Conservation (phyloP, 1,140 invertebrate genomes). For the Brachionus angularis region DNA sequence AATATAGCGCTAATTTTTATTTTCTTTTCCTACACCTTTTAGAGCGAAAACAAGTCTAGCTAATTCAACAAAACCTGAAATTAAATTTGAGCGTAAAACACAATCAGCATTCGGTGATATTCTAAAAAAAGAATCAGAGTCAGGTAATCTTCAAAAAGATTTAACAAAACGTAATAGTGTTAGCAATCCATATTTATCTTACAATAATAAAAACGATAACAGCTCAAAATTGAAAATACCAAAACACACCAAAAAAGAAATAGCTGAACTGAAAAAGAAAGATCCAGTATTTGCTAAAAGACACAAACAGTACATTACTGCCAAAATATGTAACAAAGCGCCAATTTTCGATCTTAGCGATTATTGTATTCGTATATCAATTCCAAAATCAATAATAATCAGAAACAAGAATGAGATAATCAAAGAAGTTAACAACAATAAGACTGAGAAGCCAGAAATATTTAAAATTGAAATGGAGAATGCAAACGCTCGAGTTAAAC, state of each 20-base stretch:
- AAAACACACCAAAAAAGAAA: background rate
- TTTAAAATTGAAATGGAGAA: conserved; percentile 23
- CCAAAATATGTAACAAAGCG: conserved; percentile 35
- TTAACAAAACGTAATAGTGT: background rate
- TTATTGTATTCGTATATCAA: background rate
- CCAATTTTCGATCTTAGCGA: conserved; percentile 31
- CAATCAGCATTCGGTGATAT: too few species aligned
- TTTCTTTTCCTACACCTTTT: too few species aligned
- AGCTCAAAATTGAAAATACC: background rate
- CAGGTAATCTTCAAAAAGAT: too few species aligned
- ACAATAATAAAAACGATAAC: background rate
- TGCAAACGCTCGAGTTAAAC: conserved; percentile 8
- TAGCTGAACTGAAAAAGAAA: background rate
- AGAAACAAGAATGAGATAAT: background rate
- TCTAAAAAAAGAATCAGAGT: too few species aligned
- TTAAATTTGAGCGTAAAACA: too few species aligned
- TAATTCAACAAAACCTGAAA: too few species aligned
- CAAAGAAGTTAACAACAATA: background rate
- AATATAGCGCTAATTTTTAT: too few species aligned
- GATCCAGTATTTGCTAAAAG: conserved; percentile 36
- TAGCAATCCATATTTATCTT: background rate
- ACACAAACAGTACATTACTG: conserved; percentile 27
- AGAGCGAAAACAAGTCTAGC: too few species aligned
- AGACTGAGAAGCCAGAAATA: conserved; percentile 3
- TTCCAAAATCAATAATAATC: conserved; percentile 6